A percentile compares a stretch with the other conserved stretches of the same genome.
phyloP scores from a whole-genome alignment of 2,797 vertebrate genomes.

The Cynodonichthys magdalenae region DNA sequence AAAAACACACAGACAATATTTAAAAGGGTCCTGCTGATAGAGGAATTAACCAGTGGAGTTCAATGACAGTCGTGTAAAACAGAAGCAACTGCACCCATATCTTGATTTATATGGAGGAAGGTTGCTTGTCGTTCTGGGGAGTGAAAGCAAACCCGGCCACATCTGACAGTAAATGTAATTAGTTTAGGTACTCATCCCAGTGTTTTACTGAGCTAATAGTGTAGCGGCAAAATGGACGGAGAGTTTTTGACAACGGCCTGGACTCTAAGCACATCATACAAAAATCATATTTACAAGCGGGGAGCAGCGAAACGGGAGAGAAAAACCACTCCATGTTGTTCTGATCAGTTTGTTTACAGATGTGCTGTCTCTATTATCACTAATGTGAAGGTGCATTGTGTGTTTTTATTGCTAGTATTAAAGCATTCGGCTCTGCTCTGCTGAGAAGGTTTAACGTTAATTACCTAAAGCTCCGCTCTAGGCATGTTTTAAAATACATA shows the following conservation, averaged over 20 bases:
- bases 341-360: conserved; percentile 28
- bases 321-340: no score
- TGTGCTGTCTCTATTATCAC: conserved; percentile 7
- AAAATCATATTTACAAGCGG: conserved; percentile 7
- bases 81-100: background rate
- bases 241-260: conserved; percentile 48
- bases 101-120: conserved; percentile 32
- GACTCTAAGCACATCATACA: conserved; percentile 51
- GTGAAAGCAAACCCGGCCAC: conserved; percentile 38
- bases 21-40: conserved; percentile 8
- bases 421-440: background rate
- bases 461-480: background rate
- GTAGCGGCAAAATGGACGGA: conserved; percentile 53
- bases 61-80: no score
- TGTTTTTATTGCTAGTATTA: background rate
- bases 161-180: conserved; percentile 69
- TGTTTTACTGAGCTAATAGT: conserved; percentile 69
- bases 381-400: background rate
- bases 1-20: conserved; percentile 18
- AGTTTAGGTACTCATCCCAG: conserved; percentile 59
- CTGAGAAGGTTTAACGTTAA: background rate
- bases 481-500: background rate
- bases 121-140: conserved; percentile 37
- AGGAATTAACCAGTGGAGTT: conserved; percentile 8
- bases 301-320: no score